Evolutionary conservation across 2,113 vertebrate species (phyloP).

Genomic region (Mormoops blainvillei): DNA sequence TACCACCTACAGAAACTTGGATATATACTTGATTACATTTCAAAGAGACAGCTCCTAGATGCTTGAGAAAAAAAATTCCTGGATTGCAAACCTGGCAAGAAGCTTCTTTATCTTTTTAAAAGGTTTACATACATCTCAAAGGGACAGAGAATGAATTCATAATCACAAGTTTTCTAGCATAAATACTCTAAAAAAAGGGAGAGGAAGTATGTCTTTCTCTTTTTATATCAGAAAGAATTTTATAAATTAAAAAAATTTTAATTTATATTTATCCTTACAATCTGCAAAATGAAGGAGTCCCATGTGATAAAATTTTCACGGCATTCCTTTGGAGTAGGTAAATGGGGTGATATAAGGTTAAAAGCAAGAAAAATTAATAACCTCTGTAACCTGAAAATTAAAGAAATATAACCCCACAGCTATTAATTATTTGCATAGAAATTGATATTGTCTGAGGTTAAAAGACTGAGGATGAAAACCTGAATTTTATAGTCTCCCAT

Average conservation of each 20-base stretch:
- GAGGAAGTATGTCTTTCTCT: not conserved
- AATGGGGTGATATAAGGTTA: not conserved
- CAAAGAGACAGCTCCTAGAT: not conserved
- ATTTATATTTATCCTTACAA: not conserved
- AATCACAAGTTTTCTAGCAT: not conserved
- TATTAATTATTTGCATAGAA: not conserved
- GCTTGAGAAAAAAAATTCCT: conserved; percentile 11
- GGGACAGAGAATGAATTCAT: not conserved
- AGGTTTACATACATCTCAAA: not conserved
- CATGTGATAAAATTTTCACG: not conserved
- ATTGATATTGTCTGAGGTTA: not conserved
- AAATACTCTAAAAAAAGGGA: not conserved
- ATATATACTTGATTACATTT: not conserved
- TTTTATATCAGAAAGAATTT: not conserved
- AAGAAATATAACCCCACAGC: not conserved
- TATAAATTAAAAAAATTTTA: conserved; percentile 7
- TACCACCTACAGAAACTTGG: not conserved
- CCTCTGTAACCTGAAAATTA: not conserved
- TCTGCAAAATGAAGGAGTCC: not conserved
- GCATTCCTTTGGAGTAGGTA: not conserved
- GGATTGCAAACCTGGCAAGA: not conserved
- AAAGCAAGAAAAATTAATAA: not conserved
- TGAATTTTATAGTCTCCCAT: not conserved
- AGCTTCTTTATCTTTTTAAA: conserved; percentile 4
- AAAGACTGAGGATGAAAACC: not conserved